phyloP scores from a whole-genome alignment of 1,140 invertebrate genomes.

The Macrotrachela quadricornifera region DNA sequence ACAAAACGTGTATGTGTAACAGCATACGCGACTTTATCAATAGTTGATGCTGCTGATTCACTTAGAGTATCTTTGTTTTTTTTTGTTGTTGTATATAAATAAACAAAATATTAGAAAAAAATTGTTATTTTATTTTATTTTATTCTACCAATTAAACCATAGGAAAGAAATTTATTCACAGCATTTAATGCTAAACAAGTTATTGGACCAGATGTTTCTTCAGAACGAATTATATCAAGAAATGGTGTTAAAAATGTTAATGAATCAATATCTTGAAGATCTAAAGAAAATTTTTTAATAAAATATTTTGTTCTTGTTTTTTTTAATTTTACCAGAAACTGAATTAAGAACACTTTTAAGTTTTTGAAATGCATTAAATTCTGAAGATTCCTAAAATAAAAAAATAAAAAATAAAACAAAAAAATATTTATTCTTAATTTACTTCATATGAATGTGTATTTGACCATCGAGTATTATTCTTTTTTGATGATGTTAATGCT shows the following conservation, averaged over 20 bases:
- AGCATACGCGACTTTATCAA: constrained; percentile 78
- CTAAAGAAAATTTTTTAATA: constrained; percentile 24
- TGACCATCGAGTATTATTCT: constrained; percentile 53
- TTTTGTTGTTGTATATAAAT: too few species aligned
- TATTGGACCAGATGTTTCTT: constrained; percentile 76
- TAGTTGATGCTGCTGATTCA: constrained; percentile 50
- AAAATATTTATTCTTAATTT: too few species aligned
- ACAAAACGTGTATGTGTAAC: constrained; percentile 88
- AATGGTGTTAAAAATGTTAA: constrained; percentile 49
- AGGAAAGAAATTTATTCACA: constrained; percentile 77
- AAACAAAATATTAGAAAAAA: too few species aligned
- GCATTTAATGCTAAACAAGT: constrained; percentile 74
- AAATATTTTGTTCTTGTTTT: background rate
- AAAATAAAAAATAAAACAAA: background rate
- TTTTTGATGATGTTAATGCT: constrained; percentile 63
- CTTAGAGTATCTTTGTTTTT: constrained; percentile 18
- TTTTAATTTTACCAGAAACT: constrained; percentile 19
- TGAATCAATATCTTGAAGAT: constrained; percentile 57
- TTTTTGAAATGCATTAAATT: background rate
- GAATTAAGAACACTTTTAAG: background rate
- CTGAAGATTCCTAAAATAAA: background rate
- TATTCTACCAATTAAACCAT: constrained; percentile 56
- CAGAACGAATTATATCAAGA: constrained; percentile 75
- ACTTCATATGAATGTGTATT: constrained; percentile 23
- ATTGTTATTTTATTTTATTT: too few species aligned